These are phyloP conservation scores for Pseudochaenichthys georgianus DNA, from an alignment of 2,797 vertebrate genomes.

Conservation along the genomic window DNA sequence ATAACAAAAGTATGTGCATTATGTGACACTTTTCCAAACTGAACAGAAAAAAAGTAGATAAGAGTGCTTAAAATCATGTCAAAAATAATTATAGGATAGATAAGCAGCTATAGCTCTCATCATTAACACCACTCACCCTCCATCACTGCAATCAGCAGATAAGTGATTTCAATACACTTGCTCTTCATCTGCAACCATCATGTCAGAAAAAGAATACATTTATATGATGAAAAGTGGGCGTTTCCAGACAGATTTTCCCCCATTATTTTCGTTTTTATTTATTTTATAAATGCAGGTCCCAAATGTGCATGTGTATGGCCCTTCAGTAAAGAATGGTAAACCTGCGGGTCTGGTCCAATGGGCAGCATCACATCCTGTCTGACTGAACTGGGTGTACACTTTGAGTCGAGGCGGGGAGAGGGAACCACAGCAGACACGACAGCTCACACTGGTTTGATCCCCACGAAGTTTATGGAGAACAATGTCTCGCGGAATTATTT, in stretches of 20 bases:
- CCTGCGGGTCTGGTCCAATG: constrained; percentile 26
- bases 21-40: no score
- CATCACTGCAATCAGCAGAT: constrained; percentile 23
- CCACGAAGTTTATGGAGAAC: constrained; percentile 33
- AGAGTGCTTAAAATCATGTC: no score
- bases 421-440: constrained; percentile 23
- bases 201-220: neutral
- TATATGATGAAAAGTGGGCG: neutral
- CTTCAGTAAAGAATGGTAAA: constrained; percentile 16
- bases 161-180: neutral
- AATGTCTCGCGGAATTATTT: constrained; percentile 37
- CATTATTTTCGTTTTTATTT: neutral
- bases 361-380: constrained; percentile 70
- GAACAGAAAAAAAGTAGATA: no score
- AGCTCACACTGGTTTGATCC: constrained; percentile 28
- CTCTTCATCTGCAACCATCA: neutral
- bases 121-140: neutral
- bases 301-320: neutral
- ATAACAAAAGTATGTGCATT: no score
- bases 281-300: neutral
- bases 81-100: no score
- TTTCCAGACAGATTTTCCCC: neutral
- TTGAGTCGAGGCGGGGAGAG: constrained; percentile 58
- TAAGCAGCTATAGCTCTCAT: neutral
- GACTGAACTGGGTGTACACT: constrained; percentile 66